A percentile compares a stretch with the other conserved stretches of the same genome.
Conservation (phyloP, 2,888 invertebrate species). For the Eumacrocentrus americanus region DNA sequence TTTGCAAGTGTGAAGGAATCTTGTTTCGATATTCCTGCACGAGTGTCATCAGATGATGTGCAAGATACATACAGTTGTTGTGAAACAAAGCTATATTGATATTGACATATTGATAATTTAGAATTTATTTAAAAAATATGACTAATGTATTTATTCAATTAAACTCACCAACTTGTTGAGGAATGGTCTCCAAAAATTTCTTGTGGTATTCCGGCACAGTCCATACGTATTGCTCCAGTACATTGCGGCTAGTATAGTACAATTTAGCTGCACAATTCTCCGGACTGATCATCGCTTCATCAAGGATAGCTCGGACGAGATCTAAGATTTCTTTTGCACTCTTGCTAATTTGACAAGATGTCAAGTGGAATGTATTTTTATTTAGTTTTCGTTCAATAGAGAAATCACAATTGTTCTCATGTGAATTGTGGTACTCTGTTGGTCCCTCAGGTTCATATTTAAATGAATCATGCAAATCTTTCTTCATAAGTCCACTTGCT, state of each 20-base stretch:
- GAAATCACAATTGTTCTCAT: conserved; percentile 27
- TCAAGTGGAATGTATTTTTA: conserved; percentile 60
- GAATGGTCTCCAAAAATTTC: conserved; percentile 80
- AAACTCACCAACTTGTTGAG: conserved; percentile 80
- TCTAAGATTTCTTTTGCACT: conserved; percentile 70
- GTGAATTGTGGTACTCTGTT: not conserved
- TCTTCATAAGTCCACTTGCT: conserved; percentile 77
- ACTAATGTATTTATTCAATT: conserved; percentile 6
- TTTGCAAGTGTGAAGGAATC: conserved; percentile 65
- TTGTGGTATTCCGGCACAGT: conserved; percentile 82
- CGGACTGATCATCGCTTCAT: conserved; percentile 70
- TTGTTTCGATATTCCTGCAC: conserved; percentile 72
- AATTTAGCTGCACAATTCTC: conserved; percentile 70
- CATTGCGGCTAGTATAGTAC: conserved; percentile 72
- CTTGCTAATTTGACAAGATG: conserved; percentile 66
- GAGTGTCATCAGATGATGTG: conserved; percentile 74
- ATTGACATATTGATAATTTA: not conserved
- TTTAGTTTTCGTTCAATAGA: conserved; percentile 48
- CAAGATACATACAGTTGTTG: conserved; percentile 91
- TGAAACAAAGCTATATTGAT: conserved; percentile 73
- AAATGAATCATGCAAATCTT: conserved; percentile 79
- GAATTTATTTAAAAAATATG: no score
- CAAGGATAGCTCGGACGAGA: conserved; percentile 70
- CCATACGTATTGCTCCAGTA: conserved; percentile 78
- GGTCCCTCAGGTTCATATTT: conserved; percentile 57